These are phyloP conservation scores for Frankliniella intonsa DNA, from an alignment of 2,888 invertebrate genomes.

Conservation along the genomic window DNA sequence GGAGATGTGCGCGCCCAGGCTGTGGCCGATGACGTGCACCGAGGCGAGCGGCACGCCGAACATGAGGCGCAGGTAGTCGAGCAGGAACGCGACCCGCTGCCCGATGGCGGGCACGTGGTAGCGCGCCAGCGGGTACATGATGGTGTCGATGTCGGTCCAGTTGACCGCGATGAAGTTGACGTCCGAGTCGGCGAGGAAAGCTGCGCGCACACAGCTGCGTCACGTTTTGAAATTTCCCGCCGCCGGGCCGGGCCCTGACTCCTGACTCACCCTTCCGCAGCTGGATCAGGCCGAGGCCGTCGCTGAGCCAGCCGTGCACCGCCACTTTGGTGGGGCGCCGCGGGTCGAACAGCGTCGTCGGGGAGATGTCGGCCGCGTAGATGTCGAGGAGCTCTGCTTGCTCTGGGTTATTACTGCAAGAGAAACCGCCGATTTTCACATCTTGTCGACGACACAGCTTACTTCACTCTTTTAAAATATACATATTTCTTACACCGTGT, in stretches of 20 bases:
- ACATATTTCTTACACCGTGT: neutral
- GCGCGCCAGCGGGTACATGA: neutral
- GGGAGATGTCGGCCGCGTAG: neutral
- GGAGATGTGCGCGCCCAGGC: conserved; percentile 19
- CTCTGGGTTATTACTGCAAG: neutral
- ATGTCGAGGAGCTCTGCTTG: neutral
- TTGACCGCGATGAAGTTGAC: neutral
- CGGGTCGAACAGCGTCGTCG: neutral
- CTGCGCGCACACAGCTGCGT: neutral
- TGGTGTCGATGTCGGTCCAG: neutral
- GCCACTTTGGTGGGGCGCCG: neutral
- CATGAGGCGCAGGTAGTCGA: neutral
- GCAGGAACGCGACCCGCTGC: neutral
- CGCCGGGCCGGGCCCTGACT: too few relatives aligned
- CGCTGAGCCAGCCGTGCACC: neutral
- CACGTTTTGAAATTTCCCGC: too few relatives aligned
- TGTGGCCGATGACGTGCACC: conserved; percentile 15
- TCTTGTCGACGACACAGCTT: too few relatives aligned
- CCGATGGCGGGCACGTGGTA: neutral
- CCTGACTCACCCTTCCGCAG: neutral
- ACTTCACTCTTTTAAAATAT: too few relatives aligned
- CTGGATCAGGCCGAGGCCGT: neutral
- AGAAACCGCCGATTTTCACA: neutral
- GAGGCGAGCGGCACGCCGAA: neutral
- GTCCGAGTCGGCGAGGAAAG: neutral